Evolutionary conservation across 30 jellyfish, hydroid and myxozoan species (phyloP), one percentile per base, ranked within the genome.

Genomic region (Hydractinia echinata): DNA sequence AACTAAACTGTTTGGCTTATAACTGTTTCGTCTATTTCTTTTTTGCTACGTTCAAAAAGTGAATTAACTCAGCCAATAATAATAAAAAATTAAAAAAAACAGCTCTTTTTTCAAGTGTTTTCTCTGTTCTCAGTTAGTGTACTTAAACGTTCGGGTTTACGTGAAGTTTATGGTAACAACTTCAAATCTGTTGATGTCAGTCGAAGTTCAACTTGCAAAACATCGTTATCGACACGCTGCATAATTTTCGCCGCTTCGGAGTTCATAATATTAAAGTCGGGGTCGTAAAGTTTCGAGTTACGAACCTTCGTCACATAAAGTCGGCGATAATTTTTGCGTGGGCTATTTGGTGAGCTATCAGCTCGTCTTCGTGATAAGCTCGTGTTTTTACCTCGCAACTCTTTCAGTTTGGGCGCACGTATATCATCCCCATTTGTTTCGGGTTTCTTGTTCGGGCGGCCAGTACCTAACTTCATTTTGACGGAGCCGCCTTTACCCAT

Each of bases 301-400:
- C 87, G 87, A 61, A 88, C 96, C 66, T 94, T 95, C 50, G 99
- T 85, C 9, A 94, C 99, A 54, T 94, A 94, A 9, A 94, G 86
- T 39, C 96, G 89, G 7, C 99, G 96, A 55, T 94, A 94, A 16
- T 94, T 87, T 77, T 94, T 94, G 56, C 96, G 92, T 21, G 96
- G 99, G 67, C 96, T 88, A 52, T 87, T 73, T 10, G 96, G 96
- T 13, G 99, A 87, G 76, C 99, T 89, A 49, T 85, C 98, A 10
- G 88, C 81, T 50, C 92, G 55, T 30, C 87, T 64, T 53, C 87
- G 81, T 5, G 87, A 60, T 66, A 80, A 16, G 48, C 87, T 80
- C 71, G 55, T 62, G 85, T 91, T 92, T 71, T 83, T 86, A 6
- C 94, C 92, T 54, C 94, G 85, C 83, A 87, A 51, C 20, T 92